These are phyloP conservation scores for Danionella cerebrum DNA, from an alignment of 2,113 vertebrate genomes.

Conservation along the genomic window DNA sequence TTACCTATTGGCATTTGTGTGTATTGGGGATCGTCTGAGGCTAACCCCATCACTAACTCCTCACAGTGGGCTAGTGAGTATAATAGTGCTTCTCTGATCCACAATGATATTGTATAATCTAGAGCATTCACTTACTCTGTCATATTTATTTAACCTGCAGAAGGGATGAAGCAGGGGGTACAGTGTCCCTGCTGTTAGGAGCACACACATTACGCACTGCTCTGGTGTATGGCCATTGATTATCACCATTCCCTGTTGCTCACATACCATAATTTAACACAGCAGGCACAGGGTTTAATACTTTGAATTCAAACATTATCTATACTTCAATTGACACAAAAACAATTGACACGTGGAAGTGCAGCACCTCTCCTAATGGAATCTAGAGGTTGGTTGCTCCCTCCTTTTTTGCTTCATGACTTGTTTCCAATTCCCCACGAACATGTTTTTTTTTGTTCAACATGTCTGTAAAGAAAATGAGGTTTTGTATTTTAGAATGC, in stretches of 20 bases:
- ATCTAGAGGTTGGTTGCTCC: constrained; percentile 57
- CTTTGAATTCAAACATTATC: constrained; percentile 71
- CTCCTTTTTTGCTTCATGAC: constrained; percentile 50
- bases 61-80: constrained; percentile 68
- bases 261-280: constrained; percentile 95
- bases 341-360: constrained; percentile 69
- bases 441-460: constrained; percentile 10
- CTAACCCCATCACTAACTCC: constrained; percentile 66
- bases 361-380: constrained; percentile 62
- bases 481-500: not conserved
- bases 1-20: not conserved
- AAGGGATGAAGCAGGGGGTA: constrained; percentile 77
- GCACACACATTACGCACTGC: constrained; percentile 86
- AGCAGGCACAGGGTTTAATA: constrained; percentile 80
- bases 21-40: constrained; percentile 43
- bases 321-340: constrained; percentile 67
- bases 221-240: constrained; percentile 91
- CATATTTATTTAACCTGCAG: constrained; percentile 98
- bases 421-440: constrained; percentile 17
- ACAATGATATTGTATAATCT: constrained; percentile 89
- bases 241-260: constrained; percentile 83
- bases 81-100: constrained; percentile 69
- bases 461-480: constrained; percentile 1
- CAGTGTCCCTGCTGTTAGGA: constrained; percentile 82
- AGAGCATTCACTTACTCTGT: constrained; percentile 81